Percentiles rank a stretch among this genome's conserved stretches.
Evolutionary conservation across 2,113 vertebrate genomes (phyloP).

Genomic region (Seriola rivoliana): DNA sequence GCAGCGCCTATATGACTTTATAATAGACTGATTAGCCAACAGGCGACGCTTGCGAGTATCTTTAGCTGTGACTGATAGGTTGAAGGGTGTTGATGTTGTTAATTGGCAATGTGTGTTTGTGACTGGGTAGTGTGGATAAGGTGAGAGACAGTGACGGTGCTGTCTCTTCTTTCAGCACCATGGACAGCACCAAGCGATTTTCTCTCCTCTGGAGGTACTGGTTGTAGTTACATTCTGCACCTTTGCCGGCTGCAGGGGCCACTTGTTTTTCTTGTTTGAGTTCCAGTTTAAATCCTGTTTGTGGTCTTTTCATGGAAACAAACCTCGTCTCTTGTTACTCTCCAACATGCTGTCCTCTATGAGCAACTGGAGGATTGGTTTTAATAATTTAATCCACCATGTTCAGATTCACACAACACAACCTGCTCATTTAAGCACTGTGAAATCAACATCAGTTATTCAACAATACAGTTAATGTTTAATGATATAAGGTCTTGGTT

Average conservation of each 20-base stretch:
- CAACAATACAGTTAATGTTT: slow-evolving; percentile 51
- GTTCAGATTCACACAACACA: slow-evolving; percentile 40
- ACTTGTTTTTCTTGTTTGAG: slow-evolving; percentile 20
- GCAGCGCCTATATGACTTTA: not conserved
- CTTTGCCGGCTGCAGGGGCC: not conserved
- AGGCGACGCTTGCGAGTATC: not conserved
- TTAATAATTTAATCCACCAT: slow-evolving; percentile 44
- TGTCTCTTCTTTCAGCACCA: slow-evolving; percentile 52
- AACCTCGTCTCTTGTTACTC: slow-evolving; percentile 6
- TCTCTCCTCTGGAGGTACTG: not conserved
- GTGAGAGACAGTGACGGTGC: not conserved
- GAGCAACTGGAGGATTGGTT: not conserved
- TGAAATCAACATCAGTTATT: slow-evolving; percentile 39
- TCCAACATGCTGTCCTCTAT: not conserved
- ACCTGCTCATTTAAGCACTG: slow-evolving; percentile 33
- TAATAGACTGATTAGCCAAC: no score
- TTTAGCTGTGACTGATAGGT: not conserved
- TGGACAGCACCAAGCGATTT: slow-evolving; percentile 31
- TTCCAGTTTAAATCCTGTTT: slow-evolving; percentile 1
- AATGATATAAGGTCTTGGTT: slow-evolving; percentile 44
- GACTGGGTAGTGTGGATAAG: not conserved
- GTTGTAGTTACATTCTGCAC: not conserved
- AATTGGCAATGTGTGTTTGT: not conserved
- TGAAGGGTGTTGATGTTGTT: not conserved
- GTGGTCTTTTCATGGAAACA: not conserved